Evolutionary conservation across 1,140 invertebrate genomes (phyloP).

Genomic region (Drosophila teissieri): DNA sequence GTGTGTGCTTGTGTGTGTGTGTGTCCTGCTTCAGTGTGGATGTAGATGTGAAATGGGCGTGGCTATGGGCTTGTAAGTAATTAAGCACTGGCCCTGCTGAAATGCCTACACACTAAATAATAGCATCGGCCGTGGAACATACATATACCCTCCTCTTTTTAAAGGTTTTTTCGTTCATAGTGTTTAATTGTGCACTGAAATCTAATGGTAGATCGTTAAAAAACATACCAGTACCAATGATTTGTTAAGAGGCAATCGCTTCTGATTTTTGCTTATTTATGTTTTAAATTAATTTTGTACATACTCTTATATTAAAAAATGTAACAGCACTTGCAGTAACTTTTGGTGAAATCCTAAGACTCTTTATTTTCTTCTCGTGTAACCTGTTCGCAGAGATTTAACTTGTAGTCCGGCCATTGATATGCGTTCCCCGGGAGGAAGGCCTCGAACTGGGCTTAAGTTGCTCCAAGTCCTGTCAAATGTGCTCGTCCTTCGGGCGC

Average conservation of each 20-base stretch:
- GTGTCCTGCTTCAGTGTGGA: no score
- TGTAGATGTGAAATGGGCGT: conserved; percentile 25
- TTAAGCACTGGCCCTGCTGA: conserved; percentile 70
- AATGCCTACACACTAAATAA: conserved; percentile 79
- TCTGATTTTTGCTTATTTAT: no score
- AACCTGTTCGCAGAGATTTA: conserved; percentile 38
- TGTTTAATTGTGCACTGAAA: neutral
- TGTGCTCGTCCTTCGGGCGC: conserved; percentile 35
- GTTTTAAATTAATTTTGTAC: no score
- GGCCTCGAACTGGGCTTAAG: conserved; percentile 9
- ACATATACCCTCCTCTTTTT: neutral
- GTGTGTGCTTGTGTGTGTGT: neutral
- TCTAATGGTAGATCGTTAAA: no score
- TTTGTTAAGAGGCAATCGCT: no score
- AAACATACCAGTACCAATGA: no score
- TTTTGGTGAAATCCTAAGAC: no score
- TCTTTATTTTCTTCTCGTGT: neutral
- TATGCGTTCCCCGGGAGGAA: conserved; percentile 17
- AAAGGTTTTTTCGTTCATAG: neutral
- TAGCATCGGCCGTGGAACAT: conserved; percentile 28
- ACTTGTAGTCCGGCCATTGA: conserved; percentile 43
- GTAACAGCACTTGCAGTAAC: no score
- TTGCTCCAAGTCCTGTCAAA: conserved; percentile 3
- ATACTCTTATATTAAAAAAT: no score
- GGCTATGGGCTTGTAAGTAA: conserved; percentile 69